Conservation (phyloP, 2,113 vertebrate species). For the Phocoena phocoena region DNA sequence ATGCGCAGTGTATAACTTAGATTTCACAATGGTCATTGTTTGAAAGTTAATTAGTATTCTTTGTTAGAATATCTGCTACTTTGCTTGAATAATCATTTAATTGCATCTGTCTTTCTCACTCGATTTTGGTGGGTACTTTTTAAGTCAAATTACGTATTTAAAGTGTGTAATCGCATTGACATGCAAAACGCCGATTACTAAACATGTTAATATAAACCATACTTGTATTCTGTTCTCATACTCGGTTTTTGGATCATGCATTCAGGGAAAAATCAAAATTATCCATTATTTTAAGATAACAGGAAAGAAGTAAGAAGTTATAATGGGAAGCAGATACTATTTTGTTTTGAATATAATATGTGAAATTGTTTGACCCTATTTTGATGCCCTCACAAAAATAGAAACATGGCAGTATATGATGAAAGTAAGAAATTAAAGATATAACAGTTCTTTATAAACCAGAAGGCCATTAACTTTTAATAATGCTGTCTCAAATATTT, state of each 20-base stretch:
- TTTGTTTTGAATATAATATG: background rate
- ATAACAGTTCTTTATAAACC: constrained; percentile 45
- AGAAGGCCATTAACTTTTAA: constrained; percentile 29
- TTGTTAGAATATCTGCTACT: background rate
- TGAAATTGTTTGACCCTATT: background rate
- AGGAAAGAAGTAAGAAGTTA: constrained; percentile 40
- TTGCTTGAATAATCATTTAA: constrained; percentile 24
- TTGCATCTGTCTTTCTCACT: constrained; percentile 22
- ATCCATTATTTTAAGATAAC: constrained; percentile 38
- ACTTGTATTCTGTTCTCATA: constrained; percentile 3
- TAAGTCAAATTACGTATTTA: background rate
- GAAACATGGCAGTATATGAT: background rate
- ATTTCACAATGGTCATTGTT: constrained; percentile 17
- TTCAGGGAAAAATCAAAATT: constrained; percentile 54
- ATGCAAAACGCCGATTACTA: background rate
- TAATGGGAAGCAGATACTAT: background rate
- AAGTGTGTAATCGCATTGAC: background rate
- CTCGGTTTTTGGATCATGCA: constrained; percentile 43
- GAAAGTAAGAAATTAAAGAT: constrained; percentile 27
- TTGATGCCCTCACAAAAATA: background rate
- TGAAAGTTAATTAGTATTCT: constrained; percentile 50
- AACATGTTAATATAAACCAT: background rate
- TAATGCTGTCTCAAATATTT: constrained; percentile 53
- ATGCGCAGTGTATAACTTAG: constrained; percentile 11
- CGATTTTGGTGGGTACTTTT: constrained; percentile 33